A percentile compares a stretch with the other conserved stretches of the same genome.
phyloP scores from a whole-genome alignment of 2,113 vertebrate genomes.

The Neolamprologus sp. region DNA sequence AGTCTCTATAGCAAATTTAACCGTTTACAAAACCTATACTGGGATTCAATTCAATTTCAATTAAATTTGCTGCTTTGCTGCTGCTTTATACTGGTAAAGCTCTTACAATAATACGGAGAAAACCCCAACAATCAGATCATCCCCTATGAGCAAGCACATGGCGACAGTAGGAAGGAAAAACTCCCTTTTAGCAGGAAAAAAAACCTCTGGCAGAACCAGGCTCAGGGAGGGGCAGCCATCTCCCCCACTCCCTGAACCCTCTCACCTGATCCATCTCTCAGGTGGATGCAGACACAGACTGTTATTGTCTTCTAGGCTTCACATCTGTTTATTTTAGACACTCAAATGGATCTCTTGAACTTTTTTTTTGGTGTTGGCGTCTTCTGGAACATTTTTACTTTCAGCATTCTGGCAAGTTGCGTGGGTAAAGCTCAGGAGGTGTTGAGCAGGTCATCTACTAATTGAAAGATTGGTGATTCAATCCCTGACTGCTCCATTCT shows the following conservation, averaged over 20 bases:
- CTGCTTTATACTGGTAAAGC: not conserved
- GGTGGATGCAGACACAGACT: not conserved
- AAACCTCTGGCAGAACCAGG: not conserved
- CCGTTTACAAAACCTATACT: not conserved
- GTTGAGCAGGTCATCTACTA: not conserved
- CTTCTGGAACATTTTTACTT: not conserved
- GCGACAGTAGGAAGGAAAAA: not conserved
- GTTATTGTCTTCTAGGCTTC: not conserved
- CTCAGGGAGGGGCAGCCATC: not conserved
- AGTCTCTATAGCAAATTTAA: not conserved
- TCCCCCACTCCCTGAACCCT: not conserved
- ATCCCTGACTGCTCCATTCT: not conserved
- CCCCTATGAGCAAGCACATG: not conserved
- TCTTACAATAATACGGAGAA: not conserved
- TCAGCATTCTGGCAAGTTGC: not conserved
- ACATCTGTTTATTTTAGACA: not conserved
- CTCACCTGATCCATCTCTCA: not conserved
- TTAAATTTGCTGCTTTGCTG: not conserved
- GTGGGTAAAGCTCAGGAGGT: not conserved
- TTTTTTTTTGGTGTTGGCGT: not conserved
- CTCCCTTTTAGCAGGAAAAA: not conserved
- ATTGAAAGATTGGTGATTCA: not conserved
- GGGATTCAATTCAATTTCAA: not conserved
- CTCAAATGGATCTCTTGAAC: not conserved
- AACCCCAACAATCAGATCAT: not conserved